Base-by-base conservation (phyloP, 1,140 invertebrate species). In the Neodiprion pinetum region DNA sequence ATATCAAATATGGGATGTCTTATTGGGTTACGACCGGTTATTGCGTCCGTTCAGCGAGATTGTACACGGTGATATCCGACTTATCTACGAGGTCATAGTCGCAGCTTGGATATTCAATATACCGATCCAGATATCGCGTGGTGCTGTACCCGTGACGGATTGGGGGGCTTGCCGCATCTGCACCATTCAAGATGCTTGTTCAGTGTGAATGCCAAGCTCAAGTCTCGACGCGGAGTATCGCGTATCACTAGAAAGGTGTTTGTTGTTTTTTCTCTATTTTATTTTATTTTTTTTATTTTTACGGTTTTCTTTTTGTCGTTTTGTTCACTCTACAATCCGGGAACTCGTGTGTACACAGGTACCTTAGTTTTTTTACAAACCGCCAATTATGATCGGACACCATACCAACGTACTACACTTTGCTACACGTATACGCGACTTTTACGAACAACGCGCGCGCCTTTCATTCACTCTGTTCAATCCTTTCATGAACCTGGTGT, bases 21-120 rank as follows among this genome's bases (percentile, higher is more conserved):
- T 61, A 61, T 61, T 61, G 53, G 9, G 53, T 61, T 61, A 61
- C 53, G n/a, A 61, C 53, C 53, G 53, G 53, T 61, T 61, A 12
- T 61, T 14, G n/a, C 53, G 53, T 61, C n/a, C 53, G 53, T 17
- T 12, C 53, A 61, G 53, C 11, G 11, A 61, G 53, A 61, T 61
- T 61, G 53, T 61, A 40, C 28, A 40, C 28, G 53, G 53, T 61
- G n/a, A 61, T 17, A 12, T 61, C 11, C 9, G 53, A 61, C 53
- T 14, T 14, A 61, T 61, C 53, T 9, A 61, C 53, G 53, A 61
- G 53, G 53, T 61, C 53, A 17, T 61, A 61, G 53, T 17, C 53
- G 53, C 11, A 17, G n/a, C 11, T 61, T 17, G 53, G 53, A 61
- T 61, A 61, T 61, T 61, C n/a, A 61, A 61, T 40, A 40, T 61